Evolutionary conservation across 2,888 invertebrate genomes (phyloP), one percentile per base, ranked within the genome.

Genomic region (Tanaodytes sp.): DNA sequence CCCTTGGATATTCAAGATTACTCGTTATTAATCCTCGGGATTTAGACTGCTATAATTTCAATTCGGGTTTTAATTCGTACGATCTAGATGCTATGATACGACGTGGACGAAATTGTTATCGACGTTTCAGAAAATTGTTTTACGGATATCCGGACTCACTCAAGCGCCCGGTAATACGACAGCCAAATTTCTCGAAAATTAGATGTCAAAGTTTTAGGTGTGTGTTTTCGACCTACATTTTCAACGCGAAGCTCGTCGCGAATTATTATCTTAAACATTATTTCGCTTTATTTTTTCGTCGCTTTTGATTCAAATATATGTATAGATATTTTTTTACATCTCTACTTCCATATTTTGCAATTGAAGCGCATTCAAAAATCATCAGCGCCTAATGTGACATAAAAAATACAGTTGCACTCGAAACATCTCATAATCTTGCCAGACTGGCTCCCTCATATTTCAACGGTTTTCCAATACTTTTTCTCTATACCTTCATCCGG

Each of bases 381-480:
- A 65, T 57, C 40, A 58, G 9, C 18, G 31, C 39, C 23, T 46
- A 43, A 51, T 40, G 46, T 39, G 40, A 52, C 58, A 27, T 58
- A 65, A 65, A 65, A 61, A 46, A 58, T 65, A 45, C 52, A 52
- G 31, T 39, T 42, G 40, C 58, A 51, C 51, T 65, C 40, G 45
- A 46, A 33, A 33, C n/a, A 33, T 33, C 33, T 33, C 2, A 33
- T 11, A 4, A 57, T 62, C 42, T 55, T 43, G 16, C 45, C 19
- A 55, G 40, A 6, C 40, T 31, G 62, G 62, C 51, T 68, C 62
- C 27, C 68, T 52, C 62, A 52, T 68, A 68, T 57, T 55, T 62
- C 61, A 62, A 67, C 49, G 52, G 58, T 63, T 64, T 64, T 54
- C 59, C 63, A 49, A 58, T 57, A 62, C 62, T 57, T 68, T 68